These are phyloP conservation scores for Physocephala rufipes DNA, from an alignment of 2,888 invertebrate genomes.

Conservation along the genomic window DNA sequence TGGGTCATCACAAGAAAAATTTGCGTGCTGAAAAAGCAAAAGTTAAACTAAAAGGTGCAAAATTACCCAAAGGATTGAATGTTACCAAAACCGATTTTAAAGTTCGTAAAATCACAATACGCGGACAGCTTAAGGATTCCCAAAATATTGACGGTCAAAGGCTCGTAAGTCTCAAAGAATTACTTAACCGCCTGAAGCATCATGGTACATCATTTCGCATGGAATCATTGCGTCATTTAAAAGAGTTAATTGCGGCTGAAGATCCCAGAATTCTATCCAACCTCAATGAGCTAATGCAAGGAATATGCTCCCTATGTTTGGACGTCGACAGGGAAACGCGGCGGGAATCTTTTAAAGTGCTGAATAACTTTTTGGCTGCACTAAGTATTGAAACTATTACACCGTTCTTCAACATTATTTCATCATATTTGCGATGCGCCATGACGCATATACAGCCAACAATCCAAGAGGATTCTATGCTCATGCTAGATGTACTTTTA, in stretches of 20 bases:
- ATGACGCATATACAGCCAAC: constrained; percentile 87
- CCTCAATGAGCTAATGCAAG: constrained; percentile 75
- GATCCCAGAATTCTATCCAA: constrained; percentile 66
- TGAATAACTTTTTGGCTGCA: constrained; percentile 60
- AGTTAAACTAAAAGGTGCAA: constrained; percentile 84
- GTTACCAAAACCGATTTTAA: constrained; percentile 90
- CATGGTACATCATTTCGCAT: constrained; percentile 62
- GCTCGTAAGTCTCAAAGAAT: constrained; percentile 57
- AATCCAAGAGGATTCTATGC: constrained; percentile 85
- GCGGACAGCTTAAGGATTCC: constrained; percentile 70
- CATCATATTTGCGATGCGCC: constrained; percentile 84
- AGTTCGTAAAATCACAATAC: constrained; percentile 85
- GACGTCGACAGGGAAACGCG: constrained; percentile 75
- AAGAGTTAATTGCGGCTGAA: constrained; percentile 65
- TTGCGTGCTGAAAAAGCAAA: constrained; percentile 87
- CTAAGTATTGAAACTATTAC: constrained; percentile 49
- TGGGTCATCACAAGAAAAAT: constrained; percentile 74
- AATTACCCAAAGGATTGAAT: constrained; percentile 87
- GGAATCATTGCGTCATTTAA: constrained; percentile 58
- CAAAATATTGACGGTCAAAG: constrained; percentile 44
- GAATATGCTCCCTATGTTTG: constrained; percentile 74
- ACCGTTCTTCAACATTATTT: constrained; percentile 81
- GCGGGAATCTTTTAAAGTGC: constrained; percentile 66
- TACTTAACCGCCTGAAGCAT: constrained; percentile 68
- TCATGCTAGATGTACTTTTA: constrained; percentile 81